A percentile compares a stretch with the other conserved stretches of the same genome.
phyloP scores from a whole-genome alignment of 2,888 invertebrate genomes.

The Ceraclea dissimilis region DNA sequence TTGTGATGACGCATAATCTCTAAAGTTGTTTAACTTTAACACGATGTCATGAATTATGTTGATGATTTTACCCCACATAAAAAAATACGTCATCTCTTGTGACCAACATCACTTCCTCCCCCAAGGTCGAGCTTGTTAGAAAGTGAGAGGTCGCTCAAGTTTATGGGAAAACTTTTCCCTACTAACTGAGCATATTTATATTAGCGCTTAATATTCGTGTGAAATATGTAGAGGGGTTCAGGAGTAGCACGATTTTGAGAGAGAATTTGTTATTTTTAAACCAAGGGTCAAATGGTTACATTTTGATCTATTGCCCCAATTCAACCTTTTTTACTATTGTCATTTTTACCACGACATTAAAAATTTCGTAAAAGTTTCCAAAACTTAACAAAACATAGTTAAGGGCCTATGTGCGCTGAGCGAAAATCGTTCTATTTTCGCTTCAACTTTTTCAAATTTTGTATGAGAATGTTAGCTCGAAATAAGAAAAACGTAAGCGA shows the following conservation, averaged over 20 bases:
- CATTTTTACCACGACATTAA: too few species aligned
- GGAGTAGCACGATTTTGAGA: background rate
- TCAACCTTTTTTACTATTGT: too few species aligned
- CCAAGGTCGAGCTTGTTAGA: constrained; percentile 9
- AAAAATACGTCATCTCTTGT: constrained; percentile 1
- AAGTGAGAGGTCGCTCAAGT: constrained; percentile 14
- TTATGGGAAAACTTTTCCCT: constrained; percentile 15
- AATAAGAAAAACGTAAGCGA: too few species aligned
- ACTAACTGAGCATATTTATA: constrained; percentile 14
- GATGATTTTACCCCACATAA: constrained; percentile 14
- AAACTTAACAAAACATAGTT: too few species aligned
- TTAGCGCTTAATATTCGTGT: constrained; percentile 8
- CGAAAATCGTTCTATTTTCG: too few species aligned
- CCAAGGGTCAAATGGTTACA: background rate
- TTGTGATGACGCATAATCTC: constrained; percentile 9
- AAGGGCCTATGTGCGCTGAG: too few species aligned
- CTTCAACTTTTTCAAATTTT: too few species aligned
- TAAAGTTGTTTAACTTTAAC: constrained; percentile 11
- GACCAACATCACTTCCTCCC: background rate
- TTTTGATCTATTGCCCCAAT: background rate
- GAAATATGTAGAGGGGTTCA: background rate
- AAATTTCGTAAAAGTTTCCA: too few species aligned
- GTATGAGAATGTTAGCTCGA: too few species aligned
- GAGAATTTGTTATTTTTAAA: background rate
- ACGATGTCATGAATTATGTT: constrained; percentile 12